These are phyloP conservation scores for Cryptus viduatorius DNA, from an alignment of 2,888 invertebrate species.

Conservation along the genomic window DNA sequence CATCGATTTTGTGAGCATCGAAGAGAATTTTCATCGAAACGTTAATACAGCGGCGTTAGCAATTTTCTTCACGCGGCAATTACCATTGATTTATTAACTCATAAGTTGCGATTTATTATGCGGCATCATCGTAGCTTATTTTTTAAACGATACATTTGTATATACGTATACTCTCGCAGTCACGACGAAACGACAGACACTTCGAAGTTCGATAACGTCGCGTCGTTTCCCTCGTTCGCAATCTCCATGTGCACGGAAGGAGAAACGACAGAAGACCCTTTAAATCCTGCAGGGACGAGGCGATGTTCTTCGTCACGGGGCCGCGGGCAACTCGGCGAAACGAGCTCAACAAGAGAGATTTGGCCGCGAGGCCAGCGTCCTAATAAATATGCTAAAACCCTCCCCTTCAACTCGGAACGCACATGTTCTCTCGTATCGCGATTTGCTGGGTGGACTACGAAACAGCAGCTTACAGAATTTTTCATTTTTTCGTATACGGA, in stretches of 20 bases:
- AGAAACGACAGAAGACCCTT: slow-evolving; percentile 1
- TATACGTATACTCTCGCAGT: not conserved
- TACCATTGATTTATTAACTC: slow-evolving; percentile 15
- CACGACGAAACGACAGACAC: not conserved
- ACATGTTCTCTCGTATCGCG: not conserved
- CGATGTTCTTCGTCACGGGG: slow-evolving; percentile 3
- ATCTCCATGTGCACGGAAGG: not conserved
- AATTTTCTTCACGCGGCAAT: slow-evolving; percentile 15
- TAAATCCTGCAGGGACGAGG: slow-evolving; percentile 25
- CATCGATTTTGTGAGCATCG: not conserved
- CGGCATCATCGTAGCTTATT: not conserved
- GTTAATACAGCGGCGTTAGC: not conserved
- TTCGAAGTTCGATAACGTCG: slow-evolving; percentile 1
- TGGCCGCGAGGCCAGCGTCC: slow-evolving; percentile 7
- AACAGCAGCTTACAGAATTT: slow-evolving; percentile 1
- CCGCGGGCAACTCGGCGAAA: slow-evolving; percentile 16
- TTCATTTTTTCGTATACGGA: not conserved
- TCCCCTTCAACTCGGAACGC: slow-evolving; percentile 10
- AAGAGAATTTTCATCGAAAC: not conserved
- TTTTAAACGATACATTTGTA: not conserved
- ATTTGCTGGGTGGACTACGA: not conserved
- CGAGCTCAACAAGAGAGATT: slow-evolving; percentile 33
- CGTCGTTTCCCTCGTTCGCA: not conserved
- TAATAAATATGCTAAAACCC: slow-evolving; percentile 45
- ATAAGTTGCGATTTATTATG: slow-evolving; percentile 9